Percentiles rank a stretch among this genome's conserved stretches.
phyloP scores from a whole-genome alignment of 1,140 invertebrate genomes.

The Gyrodactylus bullatarudis region DNA sequence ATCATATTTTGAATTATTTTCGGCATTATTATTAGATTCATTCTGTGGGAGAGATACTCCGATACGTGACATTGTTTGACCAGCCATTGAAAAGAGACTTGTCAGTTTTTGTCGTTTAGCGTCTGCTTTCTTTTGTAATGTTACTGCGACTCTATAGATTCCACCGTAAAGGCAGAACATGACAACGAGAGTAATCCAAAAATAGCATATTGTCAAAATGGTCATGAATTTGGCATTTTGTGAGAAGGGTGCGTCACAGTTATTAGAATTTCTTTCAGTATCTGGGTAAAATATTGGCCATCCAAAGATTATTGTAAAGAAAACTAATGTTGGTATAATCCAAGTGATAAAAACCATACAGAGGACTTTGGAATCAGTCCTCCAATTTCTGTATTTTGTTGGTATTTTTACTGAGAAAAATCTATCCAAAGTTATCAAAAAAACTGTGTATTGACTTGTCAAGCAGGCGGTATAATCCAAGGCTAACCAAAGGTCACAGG shows the following conservation, averaged over 20 bases:
- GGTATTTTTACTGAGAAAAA: constrained; percentile 97
- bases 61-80: constrained; percentile 4
- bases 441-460: constrained; percentile 89
- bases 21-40: constrained; percentile 6
- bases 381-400: constrained; percentile 74
- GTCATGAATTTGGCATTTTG: constrained; percentile 75
- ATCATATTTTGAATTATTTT: constrained; percentile 15
- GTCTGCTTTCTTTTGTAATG: constrained; percentile 86
- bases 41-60: not conserved
- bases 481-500: constrained; percentile 91
- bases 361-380: constrained; percentile 65
- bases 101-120: constrained; percentile 36
- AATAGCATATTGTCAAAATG: constrained; percentile 6
- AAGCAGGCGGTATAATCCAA: constrained; percentile 95
- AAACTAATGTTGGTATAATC: constrained; percentile 74
- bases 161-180: constrained; percentile 43
- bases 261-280: constrained; percentile 29
- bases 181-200: constrained; percentile 11
- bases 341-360: constrained; percentile 51
- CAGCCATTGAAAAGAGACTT: constrained; percentile 6
- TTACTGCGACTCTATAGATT: constrained; percentile 85
- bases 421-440: constrained; percentile 84
- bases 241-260: constrained; percentile 84
- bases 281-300: constrained; percentile 90
- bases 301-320: constrained; percentile 90